Conservation (phyloP, 2,888 invertebrate species). For the Lithosia quadra region DNA sequence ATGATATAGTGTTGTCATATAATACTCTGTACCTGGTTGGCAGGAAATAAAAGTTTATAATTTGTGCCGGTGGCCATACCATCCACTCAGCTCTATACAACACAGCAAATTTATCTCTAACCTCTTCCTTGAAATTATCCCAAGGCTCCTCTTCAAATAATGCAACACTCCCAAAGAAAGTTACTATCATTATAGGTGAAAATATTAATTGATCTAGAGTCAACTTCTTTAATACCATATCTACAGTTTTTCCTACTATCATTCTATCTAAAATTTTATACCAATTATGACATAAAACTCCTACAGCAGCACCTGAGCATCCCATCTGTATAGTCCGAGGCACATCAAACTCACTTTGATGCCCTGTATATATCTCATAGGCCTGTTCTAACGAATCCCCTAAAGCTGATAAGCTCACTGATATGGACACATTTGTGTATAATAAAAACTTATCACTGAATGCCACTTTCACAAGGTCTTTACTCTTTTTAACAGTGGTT, state of each 20-base stretch:
- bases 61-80: slow-evolving; percentile 97
- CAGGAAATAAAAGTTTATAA: slow-evolving; percentile 96
- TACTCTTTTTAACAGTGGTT: slow-evolving; percentile 55
- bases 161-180: slow-evolving; percentile 93
- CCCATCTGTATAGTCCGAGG: slow-evolving; percentile 92
- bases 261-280: slow-evolving; percentile 92
- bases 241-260: slow-evolving; percentile 90
- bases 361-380: slow-evolving; percentile 90
- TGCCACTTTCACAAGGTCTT: slow-evolving; percentile 73
- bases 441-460: slow-evolving; percentile 91
- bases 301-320: slow-evolving; percentile 92
- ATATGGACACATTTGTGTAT: slow-evolving; percentile 94
- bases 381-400: slow-evolving; percentile 95
- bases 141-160: slow-evolving; percentile 90
- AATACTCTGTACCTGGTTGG: slow-evolving; percentile 95
- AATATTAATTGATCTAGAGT: slow-evolving; percentile 94
- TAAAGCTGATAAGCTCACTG: slow-evolving; percentile 90
- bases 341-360: slow-evolving; percentile 87
- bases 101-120: slow-evolving; percentile 91
- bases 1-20: slow-evolving; percentile 95
- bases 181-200: slow-evolving; percentile 93
- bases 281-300: slow-evolving; percentile 95
- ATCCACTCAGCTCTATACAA: slow-evolving; percentile 96
- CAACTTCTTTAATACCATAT: slow-evolving; percentile 92
- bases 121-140: slow-evolving; percentile 89